Evolutionary conservation across 2,888 invertebrate species (phyloP), one percentile per base, ranked within the genome.

Genomic region (Microdon myrmicae): DNA sequence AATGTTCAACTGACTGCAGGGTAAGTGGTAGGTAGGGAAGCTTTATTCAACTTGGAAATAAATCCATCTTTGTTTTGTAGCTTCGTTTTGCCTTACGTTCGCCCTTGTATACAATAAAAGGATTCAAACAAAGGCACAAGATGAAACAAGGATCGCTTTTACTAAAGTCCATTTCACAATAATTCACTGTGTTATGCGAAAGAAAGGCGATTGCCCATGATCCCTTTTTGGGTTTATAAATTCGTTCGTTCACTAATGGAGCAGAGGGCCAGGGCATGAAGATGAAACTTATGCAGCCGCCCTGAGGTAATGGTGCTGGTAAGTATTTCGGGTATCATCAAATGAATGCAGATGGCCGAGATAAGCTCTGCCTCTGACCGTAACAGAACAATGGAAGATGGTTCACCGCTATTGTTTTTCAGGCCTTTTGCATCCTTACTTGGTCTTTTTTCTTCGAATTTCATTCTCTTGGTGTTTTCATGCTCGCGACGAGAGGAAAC

Each of bases 201-300:
- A 58, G 61, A 58, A 58, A 64, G 61, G 61, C 61, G 61, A 64
- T 64, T 64, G 58, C 61, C 58, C 61, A 58, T 58, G 61, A 64
- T 64, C 58, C 61, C 53, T 58, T 64, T 64, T 61, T 58, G 31
- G 61, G 58, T 64, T 64, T 64, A 64, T 58, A 64, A 58, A 58
- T 51, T 49, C 37, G 35, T 45, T 31, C 49, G 37, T 8, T 25
- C 8, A 25, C 2, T 26, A 12, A 16, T 12, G n/a, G 34, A 2
- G 17, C 4, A 26, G 10, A 5, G 4, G 26, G 2, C 7, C 3
- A 13, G 10, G 7, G 13, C 20, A n/a, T 19, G 10, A 26, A 6
- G 26, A n/a, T 6, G 25, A 12, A 23, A 16, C 38, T 51, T 58
- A 34, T 53, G 53, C 53, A 53, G 34, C 59, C 54, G 53, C 39